Base-by-base conservation (phyloP, 2,797 vertebrate genomes). In the Hoplostethus atlanticus region DNA sequence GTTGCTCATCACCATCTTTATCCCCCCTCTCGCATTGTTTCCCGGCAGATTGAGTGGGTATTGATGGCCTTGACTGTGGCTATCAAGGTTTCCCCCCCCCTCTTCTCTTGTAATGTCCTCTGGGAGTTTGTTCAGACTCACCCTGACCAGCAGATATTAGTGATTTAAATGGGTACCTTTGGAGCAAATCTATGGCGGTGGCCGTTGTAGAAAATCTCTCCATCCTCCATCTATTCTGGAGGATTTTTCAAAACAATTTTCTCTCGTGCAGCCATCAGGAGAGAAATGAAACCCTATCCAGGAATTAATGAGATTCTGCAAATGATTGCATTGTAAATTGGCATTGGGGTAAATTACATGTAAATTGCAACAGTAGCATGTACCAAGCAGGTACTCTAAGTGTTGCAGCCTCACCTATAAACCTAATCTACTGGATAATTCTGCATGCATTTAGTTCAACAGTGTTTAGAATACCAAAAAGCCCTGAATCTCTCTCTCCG, bases 61-160 rank as follows among this genome's bases (percentile, higher is more conserved):
- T 96, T 95, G 95, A 96, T 95, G 81, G 58, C 77, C 89, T 73
- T 90, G 86, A 84, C 83, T 91, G 63, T 52, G 87, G 91, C 94
- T 93, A 95, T 95, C 94, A 94, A 94, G 94, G 91, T 85, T 88
- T 87, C 40, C 34, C 42, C 44, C 21, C 21, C 21, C 21, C 21
- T 65, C 51, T 31, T 44, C 72, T 69, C 62, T 25, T 21, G 21
- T 62, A 31, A 77, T 60, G 79, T 78, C 83, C 79, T 81, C 46
- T 79, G 79, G 81, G 85, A 83, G 76, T 84, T 67, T 74, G 76
- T 81, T 71, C 64, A 62, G 51, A 65, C 54, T 79, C 57, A 57
- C 0, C 8, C 74, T 61, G 60, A 63, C 64, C 42, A 63, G 60
- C 71, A 79, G 34, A 76, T 53, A 77, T 74, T 28, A 69, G 53